These are phyloP conservation scores for Loriculus beryllinus DNA, from an alignment of 2,797 vertebrate species.

Conservation along the genomic window DNA sequence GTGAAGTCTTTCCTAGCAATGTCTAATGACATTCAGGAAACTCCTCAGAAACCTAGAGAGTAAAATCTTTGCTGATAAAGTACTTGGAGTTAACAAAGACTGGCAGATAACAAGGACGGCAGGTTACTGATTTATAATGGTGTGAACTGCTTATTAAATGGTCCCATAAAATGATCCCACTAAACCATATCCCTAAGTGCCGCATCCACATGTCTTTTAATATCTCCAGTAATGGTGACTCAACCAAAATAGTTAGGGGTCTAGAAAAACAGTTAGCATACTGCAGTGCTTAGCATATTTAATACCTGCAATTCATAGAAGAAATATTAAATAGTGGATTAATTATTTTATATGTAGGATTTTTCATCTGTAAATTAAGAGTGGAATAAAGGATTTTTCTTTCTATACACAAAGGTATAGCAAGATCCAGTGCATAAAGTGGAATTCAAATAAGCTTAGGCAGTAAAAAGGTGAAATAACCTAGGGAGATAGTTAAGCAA, in stretches of 20 bases:
- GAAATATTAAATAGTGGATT: neutral
- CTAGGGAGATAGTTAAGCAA: neutral
- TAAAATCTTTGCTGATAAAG: neutral
- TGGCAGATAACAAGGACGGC: neutral
- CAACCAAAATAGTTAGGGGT: neutral
- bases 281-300: neutral
- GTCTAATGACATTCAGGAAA: neutral
- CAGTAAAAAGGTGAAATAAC: neutral
- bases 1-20: neutral
- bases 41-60: neutral
- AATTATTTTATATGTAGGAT: neutral
- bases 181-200: accelerated
- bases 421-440: neutral
- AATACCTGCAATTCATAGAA: neutral
- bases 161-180: neutral
- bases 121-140: neutral
- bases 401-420: neutral
- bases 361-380: neutral
- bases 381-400: neutral
- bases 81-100: neutral
- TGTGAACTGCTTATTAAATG: neutral
- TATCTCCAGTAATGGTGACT: neutral
- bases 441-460: neutral
- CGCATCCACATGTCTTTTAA: neutral
- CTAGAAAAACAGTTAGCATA: neutral